These are phyloP conservation scores for Tiliacea aurago DNA, from an alignment of 2,888 invertebrate genomes.

Conservation along the genomic window DNA sequence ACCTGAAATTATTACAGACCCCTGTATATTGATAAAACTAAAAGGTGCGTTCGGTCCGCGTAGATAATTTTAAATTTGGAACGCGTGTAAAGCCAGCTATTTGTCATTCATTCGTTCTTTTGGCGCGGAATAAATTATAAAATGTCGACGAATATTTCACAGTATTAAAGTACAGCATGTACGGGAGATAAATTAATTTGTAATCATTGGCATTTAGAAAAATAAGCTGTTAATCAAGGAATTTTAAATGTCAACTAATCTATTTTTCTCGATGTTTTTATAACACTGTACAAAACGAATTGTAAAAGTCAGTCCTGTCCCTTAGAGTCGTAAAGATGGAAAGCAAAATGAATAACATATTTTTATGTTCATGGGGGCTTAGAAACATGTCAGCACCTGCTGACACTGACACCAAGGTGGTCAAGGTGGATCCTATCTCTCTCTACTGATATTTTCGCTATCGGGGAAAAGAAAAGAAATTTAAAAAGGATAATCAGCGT, in stretches of 20 bases:
- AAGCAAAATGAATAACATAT: constrained; percentile 26
- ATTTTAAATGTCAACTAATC: constrained; percentile 40
- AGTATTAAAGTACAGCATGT: constrained; percentile 24
- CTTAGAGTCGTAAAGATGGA: constrained; percentile 22
- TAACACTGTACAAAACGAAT: neutral
- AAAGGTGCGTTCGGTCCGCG: constrained; percentile 74
- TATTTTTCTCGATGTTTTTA: constrained; percentile 22
- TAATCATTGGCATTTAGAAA: constrained; percentile 43
- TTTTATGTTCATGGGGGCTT: constrained; percentile 18
- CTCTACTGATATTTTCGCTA: neutral
- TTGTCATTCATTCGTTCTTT: constrained; percentile 62
- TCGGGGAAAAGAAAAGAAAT: neutral
- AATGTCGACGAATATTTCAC: constrained; percentile 30
- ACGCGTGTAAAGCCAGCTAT: constrained; percentile 58
- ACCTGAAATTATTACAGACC: constrained; percentile 16
- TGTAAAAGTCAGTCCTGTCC: constrained; percentile 2
- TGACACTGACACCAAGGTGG: neutral
- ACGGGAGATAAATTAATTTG: constrained; percentile 41
- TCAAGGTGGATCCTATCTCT: neutral
- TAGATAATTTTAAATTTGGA: constrained; percentile 66
- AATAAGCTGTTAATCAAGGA: constrained; percentile 33
- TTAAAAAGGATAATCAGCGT: neutral
- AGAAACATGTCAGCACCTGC: constrained; percentile 6
- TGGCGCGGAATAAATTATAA: constrained; percentile 51
- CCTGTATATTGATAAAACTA: constrained; percentile 43